Evolutionary conservation across 2,113 vertebrate species (phyloP), one percentile per base, ranked within the genome.

Genomic region (Chionodraco myersi): DNA sequence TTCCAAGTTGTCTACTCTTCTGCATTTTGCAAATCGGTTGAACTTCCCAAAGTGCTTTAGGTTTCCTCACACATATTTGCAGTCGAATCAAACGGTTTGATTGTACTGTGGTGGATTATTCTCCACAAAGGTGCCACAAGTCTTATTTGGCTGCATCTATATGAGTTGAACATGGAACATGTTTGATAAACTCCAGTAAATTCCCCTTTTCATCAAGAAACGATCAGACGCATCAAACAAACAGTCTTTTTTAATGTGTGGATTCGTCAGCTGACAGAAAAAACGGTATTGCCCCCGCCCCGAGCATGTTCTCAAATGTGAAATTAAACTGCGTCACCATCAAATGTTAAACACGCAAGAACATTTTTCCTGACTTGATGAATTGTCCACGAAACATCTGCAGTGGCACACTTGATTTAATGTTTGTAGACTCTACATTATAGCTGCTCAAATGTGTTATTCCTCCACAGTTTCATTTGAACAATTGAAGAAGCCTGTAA

Each of bases 271-370:
- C 9, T 15, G 1, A 30, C 15, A 57, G 36, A 75, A 41, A 49
- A 4, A 30, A 3, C 10, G 1, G 49, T 5, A 7, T 13, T 15
- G 60, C 54, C 60, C 47, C 5, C 23, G 9, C 60, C 47, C 5
- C 23, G 9, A 61, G 54, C 68, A 23, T 47, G 14, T 79, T 59
- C 75, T 68, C 23, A 72, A 41, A 82, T 52, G 0, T 18, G 8
- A 52, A 51, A 18, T 62, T 1, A 45, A 68, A 36, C 36, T 13
- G 36, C 41, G 18, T 59, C 62, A 60, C 54, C 7, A n/a, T 58
- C 14, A 44, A 47, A 54, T 59, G 30, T 34, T 11, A 36, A 2
- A 26, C 4, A n/a, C 18, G 5, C 7, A 10, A 36, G 21, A 21
- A 59, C 47, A 60, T 18, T 47, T 47, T 4, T 73, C 36, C 16